Evolutionary conservation across 2,113 vertebrate species (phyloP), one percentile per base, ranked within the genome.

Genomic region (Anarhynchus alexandrinus): DNA sequence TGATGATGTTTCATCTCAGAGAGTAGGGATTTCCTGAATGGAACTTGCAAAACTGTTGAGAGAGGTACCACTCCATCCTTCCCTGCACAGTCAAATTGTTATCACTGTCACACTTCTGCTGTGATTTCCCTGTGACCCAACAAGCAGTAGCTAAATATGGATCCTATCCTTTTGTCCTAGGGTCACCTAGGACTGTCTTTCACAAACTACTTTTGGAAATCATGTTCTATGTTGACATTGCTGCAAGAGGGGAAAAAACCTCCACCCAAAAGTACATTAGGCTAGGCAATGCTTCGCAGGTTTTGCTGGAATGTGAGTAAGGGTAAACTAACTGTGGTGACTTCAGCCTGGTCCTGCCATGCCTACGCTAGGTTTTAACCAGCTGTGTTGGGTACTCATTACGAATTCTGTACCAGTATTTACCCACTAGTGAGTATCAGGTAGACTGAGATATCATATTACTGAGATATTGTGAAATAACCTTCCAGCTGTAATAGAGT

Each of bases 21-120:
- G 32, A 90, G 65, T 20, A 59, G 54, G 61, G 69, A 90, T 95
- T 95, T 97, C 96, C 96, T 96, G 93, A 69, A 36, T 49, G 52
- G 49, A 85, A 69, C 51, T 74, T 64, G 26, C 32, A 78, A 66
- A 88, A 43, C 73, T 43, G 1, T 40, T 81, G 91, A 36, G 52
- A 89, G 78, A 89, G 23, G 61, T 52, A 30, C 57, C 18, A 11
- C 52, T 95, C 21, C 65, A 88, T 69, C 58, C 58, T 87, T 86
- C 42, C 49, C 43, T 49, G 40, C 58, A 32, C 38, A 36, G 47
- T 16, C 54, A 57, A 61, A 32, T 20, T 69, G 52, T 89, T 94
- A 85, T 85, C 86, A 8, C 72, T 14, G 27, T n/a, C 34, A 43
- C 73, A 47, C 57, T 89, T 88, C 82, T 92, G 40, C 66, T 1